phyloP scores from a whole-genome alignment of 2,113 vertebrate species.

The Leptobrachium leishanense region DNA sequence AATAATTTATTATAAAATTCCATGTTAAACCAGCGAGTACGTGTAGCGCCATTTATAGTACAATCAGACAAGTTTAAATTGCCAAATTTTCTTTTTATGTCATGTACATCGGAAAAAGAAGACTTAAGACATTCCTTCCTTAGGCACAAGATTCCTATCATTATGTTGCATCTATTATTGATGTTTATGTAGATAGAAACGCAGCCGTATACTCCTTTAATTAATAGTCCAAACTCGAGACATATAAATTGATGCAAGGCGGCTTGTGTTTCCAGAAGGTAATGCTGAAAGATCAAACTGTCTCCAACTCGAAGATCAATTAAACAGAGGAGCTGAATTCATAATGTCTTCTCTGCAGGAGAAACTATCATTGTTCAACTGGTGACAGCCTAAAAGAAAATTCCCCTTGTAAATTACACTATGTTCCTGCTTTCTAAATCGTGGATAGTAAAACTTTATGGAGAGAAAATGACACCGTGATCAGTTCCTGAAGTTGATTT shows the following conservation, averaged over 20 bases:
- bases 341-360: conserved; percentile 30
- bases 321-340: conserved; percentile 37
- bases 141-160: conserved; percentile 64
- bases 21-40: conserved; percentile 5
- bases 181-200: conserved; percentile 69
- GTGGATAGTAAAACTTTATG: not conserved
- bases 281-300: conserved; percentile 38
- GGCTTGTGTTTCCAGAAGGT: conserved; percentile 46
- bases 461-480: not conserved
- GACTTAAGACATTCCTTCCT: conserved; percentile 53
- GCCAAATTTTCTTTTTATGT: conserved; percentile 66
- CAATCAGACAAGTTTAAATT: conserved; percentile 64
- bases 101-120: conserved; percentile 65
- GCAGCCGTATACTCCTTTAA: conserved; percentile 66
- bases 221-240: conserved; percentile 71
- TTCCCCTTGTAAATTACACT: conserved; percentile 20
- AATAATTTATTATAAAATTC: conserved; percentile 11
- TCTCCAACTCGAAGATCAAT: conserved; percentile 38
- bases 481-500: not conserved
- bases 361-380: conserved; percentile 42
- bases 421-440: conserved; percentile 5
- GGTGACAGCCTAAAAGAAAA: conserved; percentile 23
- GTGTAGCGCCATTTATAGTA: conserved; percentile 45
- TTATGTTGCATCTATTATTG: conserved; percentile 67
- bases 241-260: conserved; percentile 60